Conservation (phyloP, 64 coral and sea anemone genomes). For the Hydrozoanthus tunicans region DNA sequence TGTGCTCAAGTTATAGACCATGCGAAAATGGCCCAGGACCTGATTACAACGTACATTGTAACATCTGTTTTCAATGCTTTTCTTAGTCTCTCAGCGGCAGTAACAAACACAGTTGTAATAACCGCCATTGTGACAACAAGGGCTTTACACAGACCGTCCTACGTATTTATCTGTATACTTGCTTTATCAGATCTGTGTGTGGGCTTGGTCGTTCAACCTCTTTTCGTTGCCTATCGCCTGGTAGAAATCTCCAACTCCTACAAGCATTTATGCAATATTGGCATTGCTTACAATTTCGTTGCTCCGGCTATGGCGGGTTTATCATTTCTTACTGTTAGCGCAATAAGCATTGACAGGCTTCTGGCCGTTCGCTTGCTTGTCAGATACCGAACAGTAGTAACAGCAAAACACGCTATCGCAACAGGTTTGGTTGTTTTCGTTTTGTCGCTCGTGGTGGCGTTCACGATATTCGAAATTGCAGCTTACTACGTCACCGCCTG, state of each 20-base stretch:
- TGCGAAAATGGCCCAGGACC: background rate
- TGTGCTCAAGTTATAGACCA: constrained; percentile 1
- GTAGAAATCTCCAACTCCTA: background rate
- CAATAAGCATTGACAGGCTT: constrained; percentile 60
- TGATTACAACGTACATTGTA: background rate
- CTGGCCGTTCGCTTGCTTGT: constrained; percentile 26
- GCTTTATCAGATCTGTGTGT: constrained; percentile 60
- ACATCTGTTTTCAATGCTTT: constrained; percentile 48
- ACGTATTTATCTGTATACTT: constrained; percentile 36
- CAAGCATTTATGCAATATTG: constrained; percentile 2
- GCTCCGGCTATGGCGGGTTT: constrained; percentile 19
- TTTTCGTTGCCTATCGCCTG: constrained; percentile 48
- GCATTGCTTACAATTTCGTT: background rate
- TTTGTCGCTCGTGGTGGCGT: background rate
- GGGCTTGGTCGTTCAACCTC: constrained; percentile 52
- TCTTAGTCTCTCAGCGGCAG: constrained; percentile 4
- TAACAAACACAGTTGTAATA: constrained; percentile 28
- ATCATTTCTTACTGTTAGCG: constrained; percentile 52
- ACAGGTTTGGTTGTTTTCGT: background rate
- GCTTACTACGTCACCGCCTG: constrained; percentile 2
- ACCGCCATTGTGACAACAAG: constrained; percentile 9
- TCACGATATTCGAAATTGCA: constrained; percentile 7
- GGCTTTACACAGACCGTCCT: constrained; percentile 41
- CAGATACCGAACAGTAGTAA: background rate
- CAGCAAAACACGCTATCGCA: background rate